Base-by-base conservation (phyloP, 2,113 vertebrate genomes). In the Dunckerocampus dactyliophorus region DNA sequence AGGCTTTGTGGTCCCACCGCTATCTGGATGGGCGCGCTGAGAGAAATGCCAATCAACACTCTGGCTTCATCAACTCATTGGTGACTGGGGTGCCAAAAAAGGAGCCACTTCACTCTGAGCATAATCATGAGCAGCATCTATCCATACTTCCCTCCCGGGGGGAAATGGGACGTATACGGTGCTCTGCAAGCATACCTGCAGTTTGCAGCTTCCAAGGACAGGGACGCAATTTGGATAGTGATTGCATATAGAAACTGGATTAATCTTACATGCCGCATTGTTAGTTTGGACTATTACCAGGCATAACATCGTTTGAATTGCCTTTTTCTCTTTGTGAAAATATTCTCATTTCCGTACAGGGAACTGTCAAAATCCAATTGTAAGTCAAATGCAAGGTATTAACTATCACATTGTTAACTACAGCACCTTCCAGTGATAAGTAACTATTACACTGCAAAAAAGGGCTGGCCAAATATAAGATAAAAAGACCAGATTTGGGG, bases 1-100 rank as follows among this genome's bases (percentile, higher is more conserved):
- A 71, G 53, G 65, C 66, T 71, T 54, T 47, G 70, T 72, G 59
- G 67, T 71, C 72, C 75, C 73, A 72, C 65, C 67, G 75, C 70
- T 78, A 58, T 64, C 65, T 63, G 63, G 62, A 84, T 61, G 55
- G 59, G 55, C 65, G 72, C 56, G 68, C 37, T 48, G 59, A 76
- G 71, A 57, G 59, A 71, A 83, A 80, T 70, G 64, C 68, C 79
- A 84, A 87, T 87, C 82, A 85, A 59, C 75, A 50, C 58, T 67
- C 52, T 15, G 12, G 60, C 47, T 76, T 82, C 80, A 83, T 86
- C 75, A 86, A 58, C 60, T 56, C 67, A 75, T 71, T 67, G 74
- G 76, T 75, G 72, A 70, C 76, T 74, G 21, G 61, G 58, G 55
- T 64, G 62, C 47, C 67, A 37, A 69, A 68, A 67, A 65, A 72